Conservation (phyloP, 2,113 vertebrate species). For the Propithecus coquereli region DNA sequence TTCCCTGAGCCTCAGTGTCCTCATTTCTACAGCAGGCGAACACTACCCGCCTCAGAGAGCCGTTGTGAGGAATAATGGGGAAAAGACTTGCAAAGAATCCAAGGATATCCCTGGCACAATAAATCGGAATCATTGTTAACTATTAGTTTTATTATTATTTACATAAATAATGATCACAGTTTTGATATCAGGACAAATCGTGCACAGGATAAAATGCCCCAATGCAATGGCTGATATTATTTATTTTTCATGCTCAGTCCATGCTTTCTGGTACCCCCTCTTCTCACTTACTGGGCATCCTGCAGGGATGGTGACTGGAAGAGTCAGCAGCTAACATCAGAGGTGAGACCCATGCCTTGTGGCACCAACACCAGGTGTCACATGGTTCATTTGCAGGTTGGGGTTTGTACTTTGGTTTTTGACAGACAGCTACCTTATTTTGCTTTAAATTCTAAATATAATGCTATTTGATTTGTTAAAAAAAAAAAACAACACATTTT, state of each 20-base stretch:
- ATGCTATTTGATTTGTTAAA: neutral
- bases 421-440: neutral
- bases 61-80: neutral
- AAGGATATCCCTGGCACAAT: neutral
- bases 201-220: neutral
- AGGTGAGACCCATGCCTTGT: fast-evolving
- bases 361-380: neutral
- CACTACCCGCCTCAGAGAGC: too few relatives aligned
- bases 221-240: neutral
- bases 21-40: neutral
- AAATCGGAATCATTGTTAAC: neutral
- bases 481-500: neutral
- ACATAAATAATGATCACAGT: neutral
- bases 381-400: neutral
- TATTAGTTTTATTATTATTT: neutral
- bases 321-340: fast-evolving
- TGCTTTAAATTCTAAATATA: neutral
- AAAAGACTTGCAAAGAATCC: neutral
- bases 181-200: neutral
- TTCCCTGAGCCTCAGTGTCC: neutral
- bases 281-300: neutral
- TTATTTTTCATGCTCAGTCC: neutral
- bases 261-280: neutral
- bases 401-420: neutral
- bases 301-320: neutral